Base-by-base conservation (phyloP, 2,888 invertebrate genomes). In the Dryobotodes eremita region DNA sequence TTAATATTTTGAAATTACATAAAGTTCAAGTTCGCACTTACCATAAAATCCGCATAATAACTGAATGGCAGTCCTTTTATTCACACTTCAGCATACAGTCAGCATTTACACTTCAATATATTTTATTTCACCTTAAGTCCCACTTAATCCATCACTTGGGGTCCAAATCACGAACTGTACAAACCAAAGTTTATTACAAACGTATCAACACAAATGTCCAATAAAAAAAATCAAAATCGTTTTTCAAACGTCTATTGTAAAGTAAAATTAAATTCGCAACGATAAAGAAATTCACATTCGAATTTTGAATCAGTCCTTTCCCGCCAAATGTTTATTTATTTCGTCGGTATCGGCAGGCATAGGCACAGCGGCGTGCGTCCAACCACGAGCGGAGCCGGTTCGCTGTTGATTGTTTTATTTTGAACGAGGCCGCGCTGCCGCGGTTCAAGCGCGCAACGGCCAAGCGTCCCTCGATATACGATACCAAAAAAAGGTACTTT, bases 371-470 rank as follows among this genome's bases (percentile, higher is more conserved):
- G 90, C 90, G 90, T 92, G 94, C 96, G 96, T 95, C 95, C 92
- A 92, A 91, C 93, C 95, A 89, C 94, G 87, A 91, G 90, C 92
- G 91, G 94, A 96, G 96, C 96, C 96, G 96, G 96, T 95, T 95
- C 92, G 95, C 94, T 95, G 95, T 89, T 89, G 92, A 89, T 93
- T 93, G 94, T 95, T 96, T 95, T 96, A 95, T 96, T 96, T 95
- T 95, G 92, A 94, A 93, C 92, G 66, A 80, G 83, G 76, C 79
- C 75, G 81, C 76, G 73, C 78, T 86, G 88, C 85, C 88, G 90
- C 89, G 84, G 84, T 89, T 86, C 88, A 89, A 91, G 89, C 82
- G 87, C 89, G 90, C 88, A 89, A 89, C 90, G 89, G 89, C 84
- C 89, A 80, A 86, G 90, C 89, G 90, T 90, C 90, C 86, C 88